A percentile compares a stretch with the other conserved stretches of the same genome.
These are phyloP conservation scores for Drosophila hydei DNA, from an alignment of 1,140 invertebrate species.

Conservation along the genomic window DNA sequence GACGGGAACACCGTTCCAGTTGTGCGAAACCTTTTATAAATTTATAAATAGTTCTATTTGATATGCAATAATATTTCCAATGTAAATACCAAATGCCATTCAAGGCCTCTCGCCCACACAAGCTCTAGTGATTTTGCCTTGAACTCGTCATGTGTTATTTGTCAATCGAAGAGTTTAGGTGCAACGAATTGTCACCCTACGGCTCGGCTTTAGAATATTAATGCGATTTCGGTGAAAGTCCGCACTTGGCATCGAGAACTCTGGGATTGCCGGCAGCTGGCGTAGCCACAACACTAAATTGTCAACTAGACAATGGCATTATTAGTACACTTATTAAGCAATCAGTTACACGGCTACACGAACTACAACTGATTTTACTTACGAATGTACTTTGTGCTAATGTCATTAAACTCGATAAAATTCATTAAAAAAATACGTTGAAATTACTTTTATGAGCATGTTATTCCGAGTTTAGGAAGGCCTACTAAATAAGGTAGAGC, in stretches of 20 bases:
- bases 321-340: neutral
- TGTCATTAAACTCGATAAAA: too few relatives aligned
- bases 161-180: slow-evolving; percentile 8
- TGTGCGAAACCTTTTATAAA: neutral
- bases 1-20: neutral
- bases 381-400: too few relatives aligned
- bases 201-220: slow-evolving; percentile 58
- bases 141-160: slow-evolving; percentile 20
- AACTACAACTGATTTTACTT: too few relatives aligned
- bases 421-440: too few relatives aligned
- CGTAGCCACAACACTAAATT: slow-evolving; percentile 20
- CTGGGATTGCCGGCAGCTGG: slow-evolving; percentile 62
- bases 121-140: slow-evolving; percentile 54
- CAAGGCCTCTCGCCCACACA: slow-evolving; percentile 9
- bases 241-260: slow-evolving; percentile 46
- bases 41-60: neutral
- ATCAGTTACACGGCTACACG: neutral
- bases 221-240: slow-evolving; percentile 62
- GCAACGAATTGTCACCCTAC: slow-evolving; percentile 1
- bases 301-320: neutral
- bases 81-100: slow-evolving; percentile 18
- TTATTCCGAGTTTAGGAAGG: too few relatives aligned
- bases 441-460: too few relatives aligned
- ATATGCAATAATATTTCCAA: slow-evolving; percentile 13
- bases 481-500: too few relatives aligned